These are phyloP conservation scores for Barypeithes pellucidus DNA, from an alignment of 2,888 invertebrate species.

Conservation along the genomic window DNA sequence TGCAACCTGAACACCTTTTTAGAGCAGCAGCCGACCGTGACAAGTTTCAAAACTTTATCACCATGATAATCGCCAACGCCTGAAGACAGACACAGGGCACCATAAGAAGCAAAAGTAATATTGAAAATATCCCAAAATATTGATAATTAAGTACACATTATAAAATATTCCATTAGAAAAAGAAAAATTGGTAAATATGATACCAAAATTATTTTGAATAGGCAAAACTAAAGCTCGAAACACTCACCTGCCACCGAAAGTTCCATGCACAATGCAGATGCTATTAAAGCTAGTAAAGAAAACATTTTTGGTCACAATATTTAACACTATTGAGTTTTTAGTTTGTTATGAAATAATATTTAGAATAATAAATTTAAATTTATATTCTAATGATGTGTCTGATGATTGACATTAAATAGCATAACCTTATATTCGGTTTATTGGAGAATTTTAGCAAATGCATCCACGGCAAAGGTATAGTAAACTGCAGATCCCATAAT, in stretches of 20 bases:
- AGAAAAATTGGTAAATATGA: neutral
- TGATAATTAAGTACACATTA: neutral
- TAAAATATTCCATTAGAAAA: neutral
- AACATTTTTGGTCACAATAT: neutral
- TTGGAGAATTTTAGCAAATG: neutral
- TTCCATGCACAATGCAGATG: neutral
- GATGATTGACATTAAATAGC: neutral
- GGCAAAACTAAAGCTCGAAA: neutral
- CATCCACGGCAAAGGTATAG: too few relatives aligned
- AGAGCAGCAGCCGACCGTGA: too few relatives aligned
- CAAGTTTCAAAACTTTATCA: too few relatives aligned
- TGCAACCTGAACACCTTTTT: too few relatives aligned
- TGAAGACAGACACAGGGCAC: too few relatives aligned
- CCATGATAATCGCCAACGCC: too few relatives aligned
- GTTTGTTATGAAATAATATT: neutral
- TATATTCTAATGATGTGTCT: neutral
- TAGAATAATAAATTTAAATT: neutral
- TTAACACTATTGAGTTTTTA: neutral
- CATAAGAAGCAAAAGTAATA: too few relatives aligned
- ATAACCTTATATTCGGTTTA: neutral
- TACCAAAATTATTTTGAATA: neutral
- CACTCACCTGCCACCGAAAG: constrained; percentile 4
- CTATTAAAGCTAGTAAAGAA: neutral
- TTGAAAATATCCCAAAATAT: neutral
- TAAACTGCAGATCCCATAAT: too few relatives aligned